phyloP scores from a whole-genome alignment of 2,113 vertebrate genomes.

The Monopterus albus region DNA sequence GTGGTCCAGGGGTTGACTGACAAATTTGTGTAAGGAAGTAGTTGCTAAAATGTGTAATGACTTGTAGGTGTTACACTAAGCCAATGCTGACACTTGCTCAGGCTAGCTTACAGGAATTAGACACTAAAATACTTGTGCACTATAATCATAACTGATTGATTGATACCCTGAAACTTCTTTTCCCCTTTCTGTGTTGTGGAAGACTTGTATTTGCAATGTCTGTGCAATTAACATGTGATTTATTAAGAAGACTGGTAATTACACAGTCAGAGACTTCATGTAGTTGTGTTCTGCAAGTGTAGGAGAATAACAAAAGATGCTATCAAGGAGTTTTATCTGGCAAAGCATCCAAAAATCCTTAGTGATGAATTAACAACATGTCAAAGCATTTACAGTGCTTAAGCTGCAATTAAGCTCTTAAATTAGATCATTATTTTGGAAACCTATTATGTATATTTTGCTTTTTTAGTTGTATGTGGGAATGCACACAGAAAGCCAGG shows the following conservation, averaged over 20 bases:
- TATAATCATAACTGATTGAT: constrained; percentile 28
- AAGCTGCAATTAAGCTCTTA: constrained; percentile 9
- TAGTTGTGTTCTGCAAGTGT: constrained; percentile 9
- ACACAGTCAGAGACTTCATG: neutral
- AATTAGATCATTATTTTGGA: constrained; percentile 17
- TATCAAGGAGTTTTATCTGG: constrained; percentile 6
- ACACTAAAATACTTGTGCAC: neutral
- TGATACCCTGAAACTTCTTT: constrained; percentile 2
- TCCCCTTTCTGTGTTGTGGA: constrained; percentile 1
- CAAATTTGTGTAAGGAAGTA: constrained; percentile 51
- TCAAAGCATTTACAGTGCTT: constrained; percentile 20
- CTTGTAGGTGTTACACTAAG: constrained; percentile 28
- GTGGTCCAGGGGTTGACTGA: constrained; percentile 26
- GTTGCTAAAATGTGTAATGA: constrained; percentile 48
- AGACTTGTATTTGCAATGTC: constrained; percentile 33
- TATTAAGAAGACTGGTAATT: constrained; percentile 41
- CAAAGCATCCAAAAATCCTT: neutral
- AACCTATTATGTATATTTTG: constrained; percentile 18
- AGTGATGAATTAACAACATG: constrained; percentile 13
- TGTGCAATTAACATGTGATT: constrained; percentile 40
- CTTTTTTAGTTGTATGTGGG: no score
- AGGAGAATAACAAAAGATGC: constrained; percentile 21
- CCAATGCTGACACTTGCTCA: constrained; percentile 1
- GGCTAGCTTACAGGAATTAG: constrained; percentile 14
- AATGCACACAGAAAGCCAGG: no score